Conservation (phyloP, 2,113 vertebrate genomes). For the Corythornis cristatus region DNA sequence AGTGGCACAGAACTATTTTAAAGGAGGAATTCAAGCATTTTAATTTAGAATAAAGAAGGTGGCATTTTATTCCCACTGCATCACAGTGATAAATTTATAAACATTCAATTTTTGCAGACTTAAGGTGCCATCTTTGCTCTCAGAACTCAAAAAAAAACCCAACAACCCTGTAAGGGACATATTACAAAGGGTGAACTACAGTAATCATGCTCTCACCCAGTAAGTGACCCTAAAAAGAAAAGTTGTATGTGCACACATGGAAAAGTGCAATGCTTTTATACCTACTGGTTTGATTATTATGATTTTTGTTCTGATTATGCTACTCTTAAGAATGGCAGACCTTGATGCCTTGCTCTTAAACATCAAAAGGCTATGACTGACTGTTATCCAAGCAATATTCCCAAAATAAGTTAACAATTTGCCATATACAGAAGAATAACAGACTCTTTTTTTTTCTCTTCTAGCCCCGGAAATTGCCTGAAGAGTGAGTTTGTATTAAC, state of each 20-base stretch:
- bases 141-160: background rate
- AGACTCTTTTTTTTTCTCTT: background rate
- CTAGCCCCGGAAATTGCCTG: background rate
- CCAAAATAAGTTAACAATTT: background rate
- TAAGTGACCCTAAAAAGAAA: background rate
- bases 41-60: background rate
- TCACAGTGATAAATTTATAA: background rate
- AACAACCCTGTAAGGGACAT: background rate
- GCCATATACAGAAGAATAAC: background rate
- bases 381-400: background rate
- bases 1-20: background rate
- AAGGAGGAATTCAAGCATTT: background rate
- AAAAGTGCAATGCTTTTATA: background rate
- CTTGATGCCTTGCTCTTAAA: background rate
- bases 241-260: background rate
- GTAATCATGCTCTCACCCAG: background rate
- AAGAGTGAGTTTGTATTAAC: slow-evolving; percentile 4
- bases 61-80: background rate
- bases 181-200: background rate
- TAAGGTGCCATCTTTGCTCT: background rate
- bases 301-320: background rate
- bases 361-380: background rate
- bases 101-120: background rate
- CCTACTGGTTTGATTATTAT: background rate
- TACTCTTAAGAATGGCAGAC: background rate